Evolutionary conservation across 2,888 invertebrate species (phyloP).

Genomic region (Orthosia gracilis): DNA sequence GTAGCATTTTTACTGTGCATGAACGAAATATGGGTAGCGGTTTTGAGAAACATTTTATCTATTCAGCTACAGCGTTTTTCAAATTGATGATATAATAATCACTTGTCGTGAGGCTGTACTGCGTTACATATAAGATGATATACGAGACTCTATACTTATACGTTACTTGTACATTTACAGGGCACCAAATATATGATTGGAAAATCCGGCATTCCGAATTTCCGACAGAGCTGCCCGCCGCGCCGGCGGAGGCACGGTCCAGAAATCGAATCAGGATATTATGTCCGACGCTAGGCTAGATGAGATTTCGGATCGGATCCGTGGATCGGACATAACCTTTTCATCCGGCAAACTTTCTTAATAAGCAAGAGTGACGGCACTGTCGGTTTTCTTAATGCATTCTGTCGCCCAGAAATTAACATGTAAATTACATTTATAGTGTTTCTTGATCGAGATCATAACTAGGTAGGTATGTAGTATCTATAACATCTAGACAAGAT

Average conservation of each 20-base stretch:
- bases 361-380: not conserved
- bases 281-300: not conserved
- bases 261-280: constrained; percentile 37
- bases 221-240: not conserved
- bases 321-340: constrained; percentile 28
- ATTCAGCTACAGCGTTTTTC: not conserved
- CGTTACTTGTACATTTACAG: not conserved
- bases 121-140: not conserved
- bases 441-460: constrained; percentile 4
- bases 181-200: not conserved
- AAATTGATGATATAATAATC: not conserved
- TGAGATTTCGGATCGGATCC: constrained; percentile 8
- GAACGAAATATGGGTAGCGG: not conserved
- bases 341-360: constrained; percentile 26
- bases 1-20: constrained; percentile 19
- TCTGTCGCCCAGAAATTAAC: constrained; percentile 28
- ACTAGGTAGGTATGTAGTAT: not conserved
- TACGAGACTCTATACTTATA: not conserved
- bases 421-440: constrained; percentile 24
- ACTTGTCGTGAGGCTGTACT: not conserved
- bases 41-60: not conserved
- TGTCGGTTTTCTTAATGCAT: not conserved
- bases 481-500: constrained; percentile 9
- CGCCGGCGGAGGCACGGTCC: not conserved
- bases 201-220: constrained; percentile 26